Evolutionary conservation across 2,888 invertebrate species (phyloP), one percentile per base, ranked within the genome.

Genomic region (Pediacus dermestoides): DNA sequence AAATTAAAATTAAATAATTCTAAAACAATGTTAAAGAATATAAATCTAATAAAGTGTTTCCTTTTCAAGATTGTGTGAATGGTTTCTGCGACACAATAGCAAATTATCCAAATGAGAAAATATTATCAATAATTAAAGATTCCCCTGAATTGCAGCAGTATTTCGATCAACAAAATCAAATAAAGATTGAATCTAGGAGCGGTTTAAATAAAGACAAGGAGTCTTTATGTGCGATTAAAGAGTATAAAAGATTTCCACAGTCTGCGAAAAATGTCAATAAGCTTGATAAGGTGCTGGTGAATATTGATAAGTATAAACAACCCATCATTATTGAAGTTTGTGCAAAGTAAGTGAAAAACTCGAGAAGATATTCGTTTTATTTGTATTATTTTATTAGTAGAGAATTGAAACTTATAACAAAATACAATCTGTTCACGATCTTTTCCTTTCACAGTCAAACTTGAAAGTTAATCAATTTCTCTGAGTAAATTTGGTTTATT

Each of bases 291-390:
- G 72, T 74, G 21, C 75, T 88, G 8, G 70, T 86, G 1, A 85
- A 88, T 60, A 74, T 75, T 4, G 74, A 75, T 0, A 67, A 74
- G 1, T 81, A 78, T 38, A 70, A 77, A 15, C 88, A 88, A 65
- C 82, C 80, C 14, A 75, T 87, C 30, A 73, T 78, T 30, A 77
- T 83, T 2, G 87, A 88, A 63, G 75, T 77, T 45, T 89, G 88
- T 73, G 50, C 66, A 76, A 31, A 16, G 48, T 46, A 31, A 45
- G 40, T 40, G 12, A 15, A 10, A 8, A 10, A 8, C n/a, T n/a
- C n/a, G n/a, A n/a, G n/a, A n/a, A n/a, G n/a, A n/a, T n/a, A n/a
- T n/a, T n/a, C n/a, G n/a, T n/a, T n/a, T n/a, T n/a, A n/a, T n/a
- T n/a, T n/a, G n/a, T n/a, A n/a, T n/a, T n/a, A n/a, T n/a, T n/a